Evolutionary conservation across 2,797 vertebrate genomes (phyloP).

Genomic region (Muscicapa striata): DNA sequence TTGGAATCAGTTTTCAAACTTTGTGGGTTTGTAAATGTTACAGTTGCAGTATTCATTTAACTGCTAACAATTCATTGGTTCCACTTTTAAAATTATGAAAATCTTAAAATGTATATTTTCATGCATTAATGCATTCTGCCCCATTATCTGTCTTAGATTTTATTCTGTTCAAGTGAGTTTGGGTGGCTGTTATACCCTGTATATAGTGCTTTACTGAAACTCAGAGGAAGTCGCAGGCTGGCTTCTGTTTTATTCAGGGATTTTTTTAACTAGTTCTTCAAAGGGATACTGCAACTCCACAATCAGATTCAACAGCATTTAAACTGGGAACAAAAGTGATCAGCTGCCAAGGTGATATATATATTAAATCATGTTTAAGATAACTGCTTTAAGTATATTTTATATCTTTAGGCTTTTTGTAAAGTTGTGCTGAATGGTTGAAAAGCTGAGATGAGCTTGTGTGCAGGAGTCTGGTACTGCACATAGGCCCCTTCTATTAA

Average conservation of each 20-base stretch:
- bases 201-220: conserved; percentile 71
- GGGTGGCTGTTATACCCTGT: conserved; percentile 46
- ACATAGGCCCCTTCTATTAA: conserved; percentile 39
- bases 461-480: conserved; percentile 38
- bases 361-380: conserved; percentile 66
- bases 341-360: conserved; percentile 67
- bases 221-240: conserved; percentile 75
- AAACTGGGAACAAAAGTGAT: conserved; percentile 69
- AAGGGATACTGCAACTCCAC: conserved; percentile 75
- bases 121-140: conserved; percentile 25
- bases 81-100: conserved; percentile 47
- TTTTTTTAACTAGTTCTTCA: conserved; percentile 66
- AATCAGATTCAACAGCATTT: conserved; percentile 44
- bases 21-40: conserved; percentile 63
- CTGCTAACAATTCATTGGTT: conserved; percentile 57
- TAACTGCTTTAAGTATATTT: conserved; percentile 74
- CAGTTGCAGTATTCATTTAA: conserved; percentile 74
- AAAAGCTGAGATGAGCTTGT: conserved; percentile 43
- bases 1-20: conserved; percentile 68
- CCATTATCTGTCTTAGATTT: conserved; percentile 27
- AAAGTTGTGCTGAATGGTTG: conserved; percentile 47
- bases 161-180: conserved; percentile 47
- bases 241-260: conserved; percentile 83
- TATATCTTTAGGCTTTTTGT: conserved; percentile 74
- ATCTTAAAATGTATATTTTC: neutral